Evolutionary conservation across 2,797 vertebrate species (phyloP).

Genomic region (Channallabes apus): DNA sequence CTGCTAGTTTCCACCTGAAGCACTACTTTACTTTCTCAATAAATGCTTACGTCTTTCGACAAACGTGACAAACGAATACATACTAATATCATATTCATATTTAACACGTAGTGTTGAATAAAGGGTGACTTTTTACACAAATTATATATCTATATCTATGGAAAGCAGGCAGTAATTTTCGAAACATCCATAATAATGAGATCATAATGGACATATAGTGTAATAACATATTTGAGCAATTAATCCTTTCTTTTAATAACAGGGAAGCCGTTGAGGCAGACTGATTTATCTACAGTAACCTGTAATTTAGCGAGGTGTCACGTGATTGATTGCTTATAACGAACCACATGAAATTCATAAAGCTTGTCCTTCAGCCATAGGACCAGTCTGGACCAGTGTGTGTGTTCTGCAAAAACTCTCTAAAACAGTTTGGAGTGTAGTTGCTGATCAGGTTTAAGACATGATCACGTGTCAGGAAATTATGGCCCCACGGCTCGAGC

Average conservation of each 20-base stretch:
- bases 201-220: neutral
- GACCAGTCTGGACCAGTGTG: neutral
- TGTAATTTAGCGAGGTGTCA: neutral
- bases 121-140: neutral
- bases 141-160: neutral
- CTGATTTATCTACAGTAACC: neutral
- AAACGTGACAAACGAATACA: neutral
- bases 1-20: constrained; percentile 27
- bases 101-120: neutral
- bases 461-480: constrained; percentile 58
- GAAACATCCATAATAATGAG: neutral
- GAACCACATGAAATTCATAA: neutral
- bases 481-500: constrained; percentile 34
- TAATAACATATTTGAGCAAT: neutral
- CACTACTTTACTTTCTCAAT: neutral
- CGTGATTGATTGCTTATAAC: neutral
- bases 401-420: constrained; percentile 14
- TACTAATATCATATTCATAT: neutral
- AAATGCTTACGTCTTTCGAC: neutral
- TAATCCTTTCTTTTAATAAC: neutral
- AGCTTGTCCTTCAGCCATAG: neutral
- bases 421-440: constrained; percentile 15
- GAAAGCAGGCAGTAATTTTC: neutral
- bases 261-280: neutral
- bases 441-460: constrained; percentile 50